phyloP scores from a whole-genome alignment of 2,113 vertebrate species.

The Pygoscelis antarcticus region DNA sequence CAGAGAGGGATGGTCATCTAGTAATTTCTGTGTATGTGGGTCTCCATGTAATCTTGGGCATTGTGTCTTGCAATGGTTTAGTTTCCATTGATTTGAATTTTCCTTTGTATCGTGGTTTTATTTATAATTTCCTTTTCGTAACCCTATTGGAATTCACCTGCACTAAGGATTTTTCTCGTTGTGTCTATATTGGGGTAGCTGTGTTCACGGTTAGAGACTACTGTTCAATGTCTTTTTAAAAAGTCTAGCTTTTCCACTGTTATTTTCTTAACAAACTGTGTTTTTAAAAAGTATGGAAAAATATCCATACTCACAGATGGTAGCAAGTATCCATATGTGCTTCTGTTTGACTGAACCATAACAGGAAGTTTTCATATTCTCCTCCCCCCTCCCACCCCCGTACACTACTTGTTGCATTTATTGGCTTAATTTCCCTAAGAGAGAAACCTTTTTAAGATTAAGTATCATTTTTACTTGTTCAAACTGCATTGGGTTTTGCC shows the following conservation, averaged over 20 bases:
- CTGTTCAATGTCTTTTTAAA: neutral
- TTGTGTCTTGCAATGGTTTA: neutral
- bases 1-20: neutral
- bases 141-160: neutral
- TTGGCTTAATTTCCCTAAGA: slow-evolving; percentile 33
- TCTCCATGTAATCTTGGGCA: neutral
- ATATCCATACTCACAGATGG: neutral
- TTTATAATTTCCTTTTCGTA: neutral
- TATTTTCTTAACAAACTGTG: slow-evolving; percentile 19
- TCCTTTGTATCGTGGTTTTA: neutral
- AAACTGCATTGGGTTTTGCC: neutral
- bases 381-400: accelerated
- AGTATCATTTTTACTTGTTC: slow-evolving; percentile 26
- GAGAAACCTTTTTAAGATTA: slow-evolving; percentile 32
- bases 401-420: neutral
- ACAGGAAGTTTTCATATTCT: slow-evolving; percentile 13
- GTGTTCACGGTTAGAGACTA: neutral
- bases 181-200: neutral
- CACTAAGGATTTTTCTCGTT: neutral
- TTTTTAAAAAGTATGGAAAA: neutral
- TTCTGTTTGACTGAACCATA: slow-evolving; percentile 7
- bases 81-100: neutral
- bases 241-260: neutral
- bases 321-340: slow-evolving; percentile 15
- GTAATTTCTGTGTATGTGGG: neutral